A percentile compares a stretch with the other conserved stretches of the same genome.
These are phyloP conservation scores for Chrysomallon squamiferum DNA, from an alignment of 1,140 invertebrate genomes.

Conservation along the genomic window DNA sequence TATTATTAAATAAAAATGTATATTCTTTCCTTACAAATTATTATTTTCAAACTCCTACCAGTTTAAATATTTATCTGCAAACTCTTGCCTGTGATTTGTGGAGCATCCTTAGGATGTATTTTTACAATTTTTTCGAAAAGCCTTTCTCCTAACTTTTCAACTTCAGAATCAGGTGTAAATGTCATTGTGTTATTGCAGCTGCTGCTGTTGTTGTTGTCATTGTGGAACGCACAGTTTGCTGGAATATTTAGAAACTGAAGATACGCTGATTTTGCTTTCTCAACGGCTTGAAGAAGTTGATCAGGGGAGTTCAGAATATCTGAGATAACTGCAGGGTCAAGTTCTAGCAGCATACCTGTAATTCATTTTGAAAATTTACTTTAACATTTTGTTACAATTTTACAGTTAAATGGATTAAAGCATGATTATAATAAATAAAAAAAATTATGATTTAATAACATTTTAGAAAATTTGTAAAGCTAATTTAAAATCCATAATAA, in stretches of 20 bases:
- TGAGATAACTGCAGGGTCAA: not conserved
- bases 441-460: too few species aligned
- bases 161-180: not conserved
- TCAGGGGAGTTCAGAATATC: not conserved
- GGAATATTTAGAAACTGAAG: not conserved
- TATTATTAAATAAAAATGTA: too few species aligned
- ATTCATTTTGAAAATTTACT: too few species aligned
- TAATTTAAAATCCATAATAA: too few species aligned
- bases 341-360: not conserved
- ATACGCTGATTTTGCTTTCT: not conserved
- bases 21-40: too few species aligned
- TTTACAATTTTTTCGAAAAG: conserved; percentile 9
- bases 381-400: too few species aligned
- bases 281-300: not conserved
- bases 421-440: too few species aligned
- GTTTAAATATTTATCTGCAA: too few species aligned
- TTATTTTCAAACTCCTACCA: too few species aligned
- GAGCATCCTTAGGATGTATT: conserved; percentile 5
- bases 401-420: too few species aligned
- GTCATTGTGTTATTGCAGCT: too few species aligned
- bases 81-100: conserved; percentile 8
- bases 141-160: not conserved
- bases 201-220: not conserved
- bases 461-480: too few species aligned
- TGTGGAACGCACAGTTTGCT: not conserved